Percentiles rank a stretch among this genome's conserved stretches.
phyloP scores from a whole-genome alignment of 2,888 invertebrate species.

The Koerneria pararmatus region DNA sequence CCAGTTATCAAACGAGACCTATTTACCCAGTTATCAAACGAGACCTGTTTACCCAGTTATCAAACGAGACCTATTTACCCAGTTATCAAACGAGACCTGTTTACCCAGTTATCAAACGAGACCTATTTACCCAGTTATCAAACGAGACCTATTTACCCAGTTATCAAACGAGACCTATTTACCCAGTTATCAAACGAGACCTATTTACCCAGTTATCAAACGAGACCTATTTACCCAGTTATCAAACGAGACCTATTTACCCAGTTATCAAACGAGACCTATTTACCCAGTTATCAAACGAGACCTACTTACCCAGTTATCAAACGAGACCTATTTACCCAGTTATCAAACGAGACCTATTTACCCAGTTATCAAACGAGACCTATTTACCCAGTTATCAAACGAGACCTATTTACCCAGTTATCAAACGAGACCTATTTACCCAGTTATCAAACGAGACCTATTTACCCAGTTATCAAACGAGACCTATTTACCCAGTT shows the following conservation, averaged over 20 bases:
- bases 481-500: too few species aligned
- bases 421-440: conserved; percentile 12
- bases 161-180: conserved; percentile 12
- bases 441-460: conserved; percentile 13
- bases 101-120: conserved; percentile 1
- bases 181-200: conserved; percentile 13
- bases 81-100: conserved; percentile 13
- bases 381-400: too few species aligned
- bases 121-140: too few species aligned
- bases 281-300: conserved; percentile 19
- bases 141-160: conserved; percentile 9
- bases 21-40: conserved; percentile 19
- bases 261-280: conserved; percentile 8
- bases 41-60: not conserved
- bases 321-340: too few species aligned
- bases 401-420: conserved; percentile 9
- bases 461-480: not conserved
- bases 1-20: conserved; percentile 8
- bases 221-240: too few species aligned
- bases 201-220: not conserved
- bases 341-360: conserved; percentile 14
- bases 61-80: too few species aligned
- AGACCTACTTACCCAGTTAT: not conserved
- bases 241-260: conserved; percentile 13
- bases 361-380: conserved; percentile 1